Conservation (phyloP, 2,797 vertebrate species). For the Labeo calbasu region DNA sequence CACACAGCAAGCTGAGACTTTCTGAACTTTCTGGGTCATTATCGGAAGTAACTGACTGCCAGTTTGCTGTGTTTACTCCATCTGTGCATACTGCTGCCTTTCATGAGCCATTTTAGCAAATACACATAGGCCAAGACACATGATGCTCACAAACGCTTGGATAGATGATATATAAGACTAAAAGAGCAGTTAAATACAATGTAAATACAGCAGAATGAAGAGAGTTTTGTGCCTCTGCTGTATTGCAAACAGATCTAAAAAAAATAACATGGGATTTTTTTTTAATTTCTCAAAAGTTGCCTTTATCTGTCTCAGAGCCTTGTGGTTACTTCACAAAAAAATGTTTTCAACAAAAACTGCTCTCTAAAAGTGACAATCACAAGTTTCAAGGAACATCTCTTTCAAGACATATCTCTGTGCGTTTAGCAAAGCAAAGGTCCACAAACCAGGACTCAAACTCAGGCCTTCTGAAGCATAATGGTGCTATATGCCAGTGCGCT, state of each 20-base stretch:
- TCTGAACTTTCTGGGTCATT: conserved; percentile 52
- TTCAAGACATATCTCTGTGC: too few relatives aligned
- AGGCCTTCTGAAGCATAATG: too few relatives aligned
- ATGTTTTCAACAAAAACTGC: too few relatives aligned
- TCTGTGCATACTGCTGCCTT: neutral
- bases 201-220: neutral
- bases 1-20: conserved; percentile 57
- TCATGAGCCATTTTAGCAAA: neutral
- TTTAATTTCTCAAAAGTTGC: too few relatives aligned
- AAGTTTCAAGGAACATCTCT: too few relatives aligned
- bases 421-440: too few relatives aligned
- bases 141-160: neutral
- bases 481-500: neutral
- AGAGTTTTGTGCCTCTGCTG: neutral
- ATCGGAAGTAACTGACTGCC: neutral
- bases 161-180: neutral
- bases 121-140: neutral
- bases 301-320: neutral
- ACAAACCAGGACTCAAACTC: neutral
- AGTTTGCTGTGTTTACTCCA: neutral
- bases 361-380: too few relatives aligned
- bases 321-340: too few relatives aligned
- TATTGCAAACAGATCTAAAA: neutral
- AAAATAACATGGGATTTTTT: neutral
- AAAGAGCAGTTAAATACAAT: neutral